Evolutionary conservation across 2,888 invertebrate species (phyloP), one percentile per base, ranked within the genome.

Genomic region (Eristalis intricaria): DNA sequence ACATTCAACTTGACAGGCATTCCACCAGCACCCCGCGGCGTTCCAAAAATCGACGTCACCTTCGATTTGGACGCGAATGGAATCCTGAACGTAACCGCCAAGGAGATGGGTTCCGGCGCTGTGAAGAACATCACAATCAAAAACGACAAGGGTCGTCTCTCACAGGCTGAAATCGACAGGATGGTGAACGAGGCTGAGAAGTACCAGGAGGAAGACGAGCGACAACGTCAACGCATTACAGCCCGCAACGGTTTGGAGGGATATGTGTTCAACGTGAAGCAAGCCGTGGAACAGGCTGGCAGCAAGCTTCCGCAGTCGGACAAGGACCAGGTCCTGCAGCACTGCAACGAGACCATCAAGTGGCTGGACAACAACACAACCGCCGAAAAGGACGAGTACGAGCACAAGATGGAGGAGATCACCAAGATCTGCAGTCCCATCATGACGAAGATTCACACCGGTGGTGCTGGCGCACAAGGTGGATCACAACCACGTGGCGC

Each of bases 1-100:
- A 99, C 97, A 92, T 99, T 99, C 93, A 98, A 99, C 93, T 95
- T 99, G 73, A 97, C 97, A 7, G 98, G 98, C 43, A 99, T 99
- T 91, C 98, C 99, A 1, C 98, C 99, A n/a, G 97, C 97, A 91
- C 99, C 96, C 81, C 96, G 95, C 88, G 99, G 96, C 91, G 98
- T 96, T 88, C 98, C 95, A 88, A 97, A 95, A 93, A 98, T 96
- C 94, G 98, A 97, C 91, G 97, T 97, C 29, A 97, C 96, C 58
- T 97, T 97, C 91, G 93, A 93, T 68, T 95, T 96, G 91, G 98
- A 99, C 91, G 98, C 98, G 65, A 98, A 99, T 93, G 99, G 99
- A 91, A 99, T 99, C 93, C 94, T 99, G 86, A 97, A 97, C 91
- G 98, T 98, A 1, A 95, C 96, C 0, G 98, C 98, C 23, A 95